A percentile compares a stretch with the other conserved stretches of the same genome.
phyloP scores from a whole-genome alignment of 2,888 invertebrate genomes.

The Sycophila texana region DNA sequence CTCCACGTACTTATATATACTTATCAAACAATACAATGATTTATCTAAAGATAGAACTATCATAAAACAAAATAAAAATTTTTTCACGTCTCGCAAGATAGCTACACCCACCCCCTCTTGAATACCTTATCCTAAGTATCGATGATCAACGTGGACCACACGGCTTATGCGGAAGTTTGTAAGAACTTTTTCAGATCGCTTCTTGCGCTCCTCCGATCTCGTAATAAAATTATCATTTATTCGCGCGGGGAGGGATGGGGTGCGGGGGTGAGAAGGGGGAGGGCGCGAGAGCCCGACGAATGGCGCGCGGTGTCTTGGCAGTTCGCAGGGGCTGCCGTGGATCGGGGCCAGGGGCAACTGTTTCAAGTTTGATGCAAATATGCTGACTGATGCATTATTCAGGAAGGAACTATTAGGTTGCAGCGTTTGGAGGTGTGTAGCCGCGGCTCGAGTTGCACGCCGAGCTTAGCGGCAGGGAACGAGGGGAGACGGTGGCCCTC shows the following conservation, averaged over 20 bases:
- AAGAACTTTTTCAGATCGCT: slow-evolving; percentile 64
- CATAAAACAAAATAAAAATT: no score
- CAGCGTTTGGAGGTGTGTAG: slow-evolving; percentile 48
- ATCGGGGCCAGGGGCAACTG: slow-evolving; percentile 63
- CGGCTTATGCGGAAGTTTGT: slow-evolving; percentile 51
- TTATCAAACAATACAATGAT: no score
- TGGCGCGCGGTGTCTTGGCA: slow-evolving; percentile 54
- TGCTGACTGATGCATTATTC: slow-evolving; percentile 70
- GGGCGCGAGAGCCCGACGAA: slow-evolving; percentile 56
- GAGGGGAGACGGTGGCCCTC: slow-evolving; percentile 1
- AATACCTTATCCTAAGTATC: no score
- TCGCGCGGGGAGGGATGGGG: slow-evolving; percentile 56
- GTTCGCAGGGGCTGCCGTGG: slow-evolving; percentile 25
- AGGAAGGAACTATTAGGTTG: slow-evolving; percentile 70
- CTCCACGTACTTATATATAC: no score
- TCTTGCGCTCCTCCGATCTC: slow-evolving; percentile 62
- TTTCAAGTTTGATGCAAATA: slow-evolving; percentile 71
- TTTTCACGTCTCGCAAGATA: no score
- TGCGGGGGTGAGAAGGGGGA: slow-evolving; percentile 52
- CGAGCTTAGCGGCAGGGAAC: slow-evolving; percentile 50
- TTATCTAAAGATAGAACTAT: no score
- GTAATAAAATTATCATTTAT: slow-evolving; percentile 72
- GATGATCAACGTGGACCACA: no score
- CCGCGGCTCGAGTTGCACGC: background rate
- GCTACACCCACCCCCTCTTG: no score